Evolutionary conservation across 1,140 invertebrate genomes (phyloP).

Genomic region (Drosophila sproati): DNA sequence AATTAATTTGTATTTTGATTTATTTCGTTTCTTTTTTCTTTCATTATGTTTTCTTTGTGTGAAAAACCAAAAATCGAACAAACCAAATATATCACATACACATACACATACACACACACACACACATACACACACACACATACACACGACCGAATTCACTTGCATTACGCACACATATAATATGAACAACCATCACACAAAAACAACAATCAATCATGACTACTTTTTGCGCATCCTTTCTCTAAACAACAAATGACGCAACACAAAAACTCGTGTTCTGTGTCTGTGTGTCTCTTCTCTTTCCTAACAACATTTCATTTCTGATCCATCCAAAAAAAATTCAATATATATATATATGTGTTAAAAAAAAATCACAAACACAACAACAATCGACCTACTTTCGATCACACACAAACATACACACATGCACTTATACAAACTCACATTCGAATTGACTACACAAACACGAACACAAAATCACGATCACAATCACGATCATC

Average conservation of each 20-base stretch:
- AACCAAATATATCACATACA: conserved; percentile 30
- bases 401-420: conserved; percentile 29
- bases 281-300: conserved; percentile 71
- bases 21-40: conserved; percentile 75
- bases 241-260: conserved; percentile 21
- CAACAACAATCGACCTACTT: conserved; percentile 33
- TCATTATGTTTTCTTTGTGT: conserved; percentile 74
- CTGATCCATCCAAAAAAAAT: conserved; percentile 70
- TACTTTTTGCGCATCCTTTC: conserved; percentile 17
- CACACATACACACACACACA: conserved; percentile 32
- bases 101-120: conserved; percentile 49
- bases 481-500: conserved; percentile 35
- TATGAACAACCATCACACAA: conserved; percentile 24
- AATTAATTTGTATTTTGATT: conserved; percentile 73
- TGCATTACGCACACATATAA: conserved; percentile 40
- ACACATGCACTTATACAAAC: conserved; percentile 27
- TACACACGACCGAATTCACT: conserved; percentile 15
- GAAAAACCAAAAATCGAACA: conserved; percentile 62
- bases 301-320: conserved; percentile 82
- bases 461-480: conserved; percentile 31
- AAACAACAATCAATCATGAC: conserved; percentile 15
- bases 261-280: conserved; percentile 44
- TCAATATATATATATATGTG: conserved; percentile 36
- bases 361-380: conserved; percentile 48
- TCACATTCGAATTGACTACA: conserved; percentile 28